Evolutionary conservation across 2,797 vertebrate species (phyloP), one percentile per base, ranked within the genome.

Genomic region (Cyclura pinguis): DNA sequence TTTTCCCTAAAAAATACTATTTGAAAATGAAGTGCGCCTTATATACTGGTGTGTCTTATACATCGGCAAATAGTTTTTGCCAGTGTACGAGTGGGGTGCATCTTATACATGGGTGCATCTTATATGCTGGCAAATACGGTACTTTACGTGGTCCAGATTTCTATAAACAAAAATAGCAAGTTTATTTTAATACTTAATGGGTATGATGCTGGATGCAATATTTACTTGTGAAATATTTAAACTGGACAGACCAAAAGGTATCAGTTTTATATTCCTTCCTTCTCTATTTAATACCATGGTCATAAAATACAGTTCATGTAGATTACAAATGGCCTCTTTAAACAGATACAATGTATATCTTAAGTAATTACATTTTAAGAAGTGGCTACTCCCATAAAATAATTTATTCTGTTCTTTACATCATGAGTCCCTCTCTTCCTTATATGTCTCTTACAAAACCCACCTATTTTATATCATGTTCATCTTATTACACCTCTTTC

Each of bases 211-310:
- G 24, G 2, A 69, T 47, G 35, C 67, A 73, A 29, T 22, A 13
- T 57, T 81, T 73, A n/a, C 67, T 73, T 57, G 32, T 55, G 32
- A 76, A 83, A 83, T 84, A 74, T 89, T 83, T 84, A 74, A 76
- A 89, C 73, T 69, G 35, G n/a, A 73, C 5, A 67, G 22, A 69
- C 35, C 38, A 77, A n/a, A 59, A 20, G 27, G n/a, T 57, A 64
- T 6, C 18, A 67, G 42, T 18, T 22, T 35, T n/a, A 76, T 24
- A 6, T 57, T 86, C 38, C 35, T 38, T 57, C 62, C 55, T n/a
- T 18, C 50, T 59, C 55, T 18, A 38, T 76, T 86, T n/a, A 59
- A 55, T 9, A n/a, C 22, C 29, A 84, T 29, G 10, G 47, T 29
- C 77, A 42, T 6, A 84, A 64, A 83, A 29, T 22, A 52, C 22